Evolutionary conservation across 2,113 vertebrate species (phyloP), one percentile per base, ranked within the genome.

Genomic region (Pelecanus crispus): DNA sequence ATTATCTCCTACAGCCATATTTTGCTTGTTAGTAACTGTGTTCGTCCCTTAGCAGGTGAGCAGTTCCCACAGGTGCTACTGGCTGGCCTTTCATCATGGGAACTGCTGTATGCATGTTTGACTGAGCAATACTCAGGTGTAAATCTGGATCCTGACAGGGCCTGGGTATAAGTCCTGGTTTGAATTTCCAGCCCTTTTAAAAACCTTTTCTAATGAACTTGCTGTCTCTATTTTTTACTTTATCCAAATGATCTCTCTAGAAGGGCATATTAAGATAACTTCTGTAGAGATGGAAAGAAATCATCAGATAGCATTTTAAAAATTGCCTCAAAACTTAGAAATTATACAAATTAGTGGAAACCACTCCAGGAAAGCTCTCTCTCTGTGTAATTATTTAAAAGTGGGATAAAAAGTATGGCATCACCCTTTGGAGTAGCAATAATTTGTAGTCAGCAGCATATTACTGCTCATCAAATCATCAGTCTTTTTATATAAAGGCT

Each of bases 391-490:
- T 93, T 93, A 20, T 86, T 84, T 42, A 93, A 90, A 89, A 91
- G 70, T 94, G 29, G 44, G 47, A 72, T 71, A 70, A 86, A 68
- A 90, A 88, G 44, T 89, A 42, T 78, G 34, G 45, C 74, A 84
- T 95, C 78, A 67, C 53, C n/a, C 50, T 89, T 79, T 81, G 36
- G 62, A 94, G 63, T 80, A 65, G 70, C 88, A 87, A 86, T 75
- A 75, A 93, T 94, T n/a, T 47, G n/a, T 36, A 81, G 72, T 61
- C 17, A 49, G 59, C 62, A 94, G 68, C 32, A 59, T 72, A 80
- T 87, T 94, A 86, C n/a, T 77, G 66, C n/a, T 66, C n/a, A 87
- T 90, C 81, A 88, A 58, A 61, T 66, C 49, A 92, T 97, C 72
- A 53, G 21, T 88, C 58, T 92, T 72, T 61, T 77, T 85, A 19